Evolutionary conservation across 1,140 invertebrate genomes (phyloP), one percentile per base, ranked within the genome.

Genomic region (Triops cancriformis): DNA sequence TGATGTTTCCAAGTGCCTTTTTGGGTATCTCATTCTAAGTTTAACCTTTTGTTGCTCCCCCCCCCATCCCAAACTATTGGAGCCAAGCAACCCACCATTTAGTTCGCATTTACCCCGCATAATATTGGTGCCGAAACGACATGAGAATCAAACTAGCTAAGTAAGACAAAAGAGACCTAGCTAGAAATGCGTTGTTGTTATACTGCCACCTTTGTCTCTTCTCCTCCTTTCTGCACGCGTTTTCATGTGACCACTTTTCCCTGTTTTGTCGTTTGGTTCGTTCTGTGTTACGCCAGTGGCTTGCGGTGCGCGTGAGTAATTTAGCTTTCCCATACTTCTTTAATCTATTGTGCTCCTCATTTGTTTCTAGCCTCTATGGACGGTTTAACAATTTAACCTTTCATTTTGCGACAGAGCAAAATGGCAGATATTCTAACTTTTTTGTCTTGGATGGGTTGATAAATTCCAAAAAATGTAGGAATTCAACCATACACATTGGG

Each of bases 301-400:
- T 64, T 64, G 51, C 51, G 51, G 51, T 64, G 51, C 51, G 51
- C 51, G 51, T 64, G 51, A 64, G 18, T 64, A 64, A 64, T 64
- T 64, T 64, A 64, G 51, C 51, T 64, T 64, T 23, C 51, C 7
- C 23, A 9, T 64, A 23, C 10, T 37, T 64, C 51, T 64, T 23
- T 64, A 37, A 37, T 2, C 2, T 7, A 37, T 37, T 37, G 7
- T 37, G 2, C 2, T 37, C 31, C 31, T 37, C n/a, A n/a, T n/a
- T n/a, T 37, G 2, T 37, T 37, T 37, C 31, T 37, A 7, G 31
- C 31, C 2, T 37, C 31, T 37, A 7, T 37, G 31, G 31, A 37
- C 31, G 7, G 31, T 37, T 7, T 37, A 37, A 37, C 31, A 37
- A 37, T 7, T 37, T 37, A 37, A 7, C 31, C 7, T 37, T 37